Conservation (phyloP, 1,140 invertebrate species). For the Drosophila sulfurigaster region DNA sequence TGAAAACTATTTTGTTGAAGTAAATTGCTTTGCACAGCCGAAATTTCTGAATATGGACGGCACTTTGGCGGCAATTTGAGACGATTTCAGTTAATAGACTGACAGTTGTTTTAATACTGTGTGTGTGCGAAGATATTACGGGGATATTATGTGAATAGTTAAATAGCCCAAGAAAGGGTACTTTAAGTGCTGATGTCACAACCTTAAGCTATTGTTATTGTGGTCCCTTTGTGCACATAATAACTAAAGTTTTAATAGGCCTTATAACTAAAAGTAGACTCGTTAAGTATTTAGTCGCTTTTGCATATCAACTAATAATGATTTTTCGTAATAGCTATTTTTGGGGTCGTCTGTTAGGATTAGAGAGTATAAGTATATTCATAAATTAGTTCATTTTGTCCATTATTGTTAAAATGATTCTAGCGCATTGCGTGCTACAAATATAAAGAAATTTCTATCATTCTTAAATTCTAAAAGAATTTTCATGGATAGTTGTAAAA, state of each 20-base stretch:
- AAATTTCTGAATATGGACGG: slow-evolving; percentile 35
- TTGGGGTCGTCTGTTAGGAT: background rate
- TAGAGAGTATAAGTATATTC: background rate
- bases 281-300: background rate
- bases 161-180: slow-evolving; percentile 11
- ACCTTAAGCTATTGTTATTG: background rate
- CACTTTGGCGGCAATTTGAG: slow-evolving; percentile 36
- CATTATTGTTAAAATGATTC: too few species aligned
- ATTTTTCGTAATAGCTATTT: background rate
- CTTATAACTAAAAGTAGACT: background rate
- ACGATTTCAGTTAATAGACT: slow-evolving; percentile 24
- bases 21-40: slow-evolving; percentile 35
- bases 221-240: slow-evolving; percentile 6
- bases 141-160: slow-evolving; percentile 10
- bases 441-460: too few species aligned
- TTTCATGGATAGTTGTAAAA: too few species aligned
- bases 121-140: slow-evolving; percentile 87
- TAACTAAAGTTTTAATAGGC: slow-evolving; percentile 17
- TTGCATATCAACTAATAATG: background rate
- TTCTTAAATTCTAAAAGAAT: too few species aligned
- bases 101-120: slow-evolving; percentile 69
- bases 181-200: slow-evolving; percentile 2
- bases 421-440: too few species aligned
- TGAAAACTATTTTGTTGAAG: slow-evolving; percentile 38
- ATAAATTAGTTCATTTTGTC: background rate